Percentiles rank a stretch among this genome's conserved stretches.
phyloP scores from a whole-genome alignment of 2,113 vertebrate species.

The Poeciliopsis turrubarensis region DNA sequence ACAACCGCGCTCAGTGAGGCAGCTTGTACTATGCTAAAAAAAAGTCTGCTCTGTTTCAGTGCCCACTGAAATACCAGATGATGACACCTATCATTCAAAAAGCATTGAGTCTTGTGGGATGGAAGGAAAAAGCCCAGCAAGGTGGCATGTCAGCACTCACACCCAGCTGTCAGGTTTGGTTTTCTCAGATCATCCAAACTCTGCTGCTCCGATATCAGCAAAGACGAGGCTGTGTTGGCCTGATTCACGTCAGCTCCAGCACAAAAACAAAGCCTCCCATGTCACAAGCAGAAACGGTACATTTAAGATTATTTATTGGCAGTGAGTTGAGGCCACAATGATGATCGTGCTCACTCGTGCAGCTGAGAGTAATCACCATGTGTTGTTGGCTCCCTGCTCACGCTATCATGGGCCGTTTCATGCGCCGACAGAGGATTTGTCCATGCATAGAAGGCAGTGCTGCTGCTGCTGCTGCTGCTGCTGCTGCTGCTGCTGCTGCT shows the following conservation, averaged over 20 bases:
- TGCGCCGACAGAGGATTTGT: slow-evolving; percentile 36
- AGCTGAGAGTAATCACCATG: slow-evolving; percentile 47
- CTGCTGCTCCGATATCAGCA: background rate
- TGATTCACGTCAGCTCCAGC: slow-evolving; percentile 8
- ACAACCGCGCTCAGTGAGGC: slow-evolving; percentile 1
- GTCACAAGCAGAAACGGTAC: slow-evolving; percentile 35
- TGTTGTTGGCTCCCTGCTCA: slow-evolving; percentile 48
- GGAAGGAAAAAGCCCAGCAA: background rate
- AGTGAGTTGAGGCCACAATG: slow-evolving; percentile 23
- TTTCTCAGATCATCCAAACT: background rate
- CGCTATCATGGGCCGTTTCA: slow-evolving; percentile 37
- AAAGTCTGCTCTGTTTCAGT: background rate
- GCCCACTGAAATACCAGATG: background rate
- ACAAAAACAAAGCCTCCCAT: slow-evolving; percentile 12
- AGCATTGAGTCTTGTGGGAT: slow-evolving; percentile 1
- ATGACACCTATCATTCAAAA: background rate
- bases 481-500: slow-evolving; percentile 10
- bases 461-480: slow-evolving; percentile 28
- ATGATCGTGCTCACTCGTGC: slow-evolving; percentile 37
- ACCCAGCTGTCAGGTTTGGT: background rate
- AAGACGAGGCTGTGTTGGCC: background rate
- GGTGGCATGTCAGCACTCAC: background rate
- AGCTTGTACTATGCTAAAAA: background rate
- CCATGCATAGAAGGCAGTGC: slow-evolving; percentile 22
- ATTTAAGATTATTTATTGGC: slow-evolving; percentile 40